Conservation (phyloP, 64 coral and sea anemone species). For the Montipora sp. region DNA sequence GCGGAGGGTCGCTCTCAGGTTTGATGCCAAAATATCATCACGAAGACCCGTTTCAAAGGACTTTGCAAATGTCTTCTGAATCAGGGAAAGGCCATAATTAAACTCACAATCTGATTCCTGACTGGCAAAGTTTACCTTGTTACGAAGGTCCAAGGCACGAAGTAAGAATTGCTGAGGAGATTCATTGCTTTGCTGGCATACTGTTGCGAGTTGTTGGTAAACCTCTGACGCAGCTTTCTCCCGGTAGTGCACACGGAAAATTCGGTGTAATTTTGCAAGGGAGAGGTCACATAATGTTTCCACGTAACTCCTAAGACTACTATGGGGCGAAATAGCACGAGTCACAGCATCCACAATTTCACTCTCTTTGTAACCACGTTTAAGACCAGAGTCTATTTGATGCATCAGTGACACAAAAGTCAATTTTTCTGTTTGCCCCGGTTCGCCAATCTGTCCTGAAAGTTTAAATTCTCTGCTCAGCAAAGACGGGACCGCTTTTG, state of each 20-base stretch:
- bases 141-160: constrained; percentile 37
- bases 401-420: constrained; percentile 49
- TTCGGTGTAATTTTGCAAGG: no score
- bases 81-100: no score
- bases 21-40: no score
- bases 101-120: no score
- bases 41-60: no score
- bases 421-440: constrained; percentile 30
- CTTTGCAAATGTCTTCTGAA: no score
- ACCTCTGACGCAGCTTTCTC: no score
- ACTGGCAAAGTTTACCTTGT: constrained; percentile 26
- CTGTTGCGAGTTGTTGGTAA: no score
- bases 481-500: no score
- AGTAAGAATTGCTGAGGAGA: constrained; percentile 53
- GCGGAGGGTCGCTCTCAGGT: no score
- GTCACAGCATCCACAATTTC: constrained; percentile 62
- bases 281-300: background rate
- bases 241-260: no score
- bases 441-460: constrained; percentile 40
- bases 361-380: constrained; percentile 40
- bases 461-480: no score
- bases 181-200: constrained; percentile 7
- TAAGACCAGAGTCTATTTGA: constrained; percentile 25
- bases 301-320: background rate
- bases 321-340: background rate